Conservation (phyloP, 2,113 vertebrate species). For the Mesembrinibis cayennensis region DNA sequence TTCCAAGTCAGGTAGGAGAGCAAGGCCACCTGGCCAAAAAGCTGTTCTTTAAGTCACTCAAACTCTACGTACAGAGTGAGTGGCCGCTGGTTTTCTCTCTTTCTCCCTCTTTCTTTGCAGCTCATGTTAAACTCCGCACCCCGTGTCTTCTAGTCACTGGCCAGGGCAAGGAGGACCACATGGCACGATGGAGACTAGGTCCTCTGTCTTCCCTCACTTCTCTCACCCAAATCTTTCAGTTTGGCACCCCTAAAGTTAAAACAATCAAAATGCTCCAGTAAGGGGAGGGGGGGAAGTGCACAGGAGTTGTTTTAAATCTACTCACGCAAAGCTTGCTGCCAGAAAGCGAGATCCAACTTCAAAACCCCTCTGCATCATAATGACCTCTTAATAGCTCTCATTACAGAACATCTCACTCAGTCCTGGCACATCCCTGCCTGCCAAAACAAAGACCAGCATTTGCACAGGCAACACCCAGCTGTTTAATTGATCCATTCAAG, state of each 20-base stretch:
- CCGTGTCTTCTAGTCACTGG: neutral
- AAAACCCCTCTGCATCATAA: neutral
- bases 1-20: neutral
- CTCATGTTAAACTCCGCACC: neutral
- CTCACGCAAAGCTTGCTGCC: neutral
- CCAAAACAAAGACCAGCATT: neutral
- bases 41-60: neutral
- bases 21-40: neutral
- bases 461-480: neutral
- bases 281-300: no score
- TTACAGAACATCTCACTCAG: neutral
- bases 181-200: rapidly evolving
- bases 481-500: neutral
- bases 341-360: neutral
- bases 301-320: neutral
- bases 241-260: neutral
- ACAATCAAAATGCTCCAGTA: neutral
- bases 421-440: neutral
- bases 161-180: rapidly evolving
- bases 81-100: rapidly evolving
- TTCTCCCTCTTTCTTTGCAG: neutral
- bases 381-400: neutral
- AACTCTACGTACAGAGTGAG: rapidly evolving
- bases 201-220: neutral
- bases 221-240: neutral